Evolutionary conservation across 2,797 vertebrate genomes (phyloP).

Genomic region (Fringilla coelebs): DNA sequence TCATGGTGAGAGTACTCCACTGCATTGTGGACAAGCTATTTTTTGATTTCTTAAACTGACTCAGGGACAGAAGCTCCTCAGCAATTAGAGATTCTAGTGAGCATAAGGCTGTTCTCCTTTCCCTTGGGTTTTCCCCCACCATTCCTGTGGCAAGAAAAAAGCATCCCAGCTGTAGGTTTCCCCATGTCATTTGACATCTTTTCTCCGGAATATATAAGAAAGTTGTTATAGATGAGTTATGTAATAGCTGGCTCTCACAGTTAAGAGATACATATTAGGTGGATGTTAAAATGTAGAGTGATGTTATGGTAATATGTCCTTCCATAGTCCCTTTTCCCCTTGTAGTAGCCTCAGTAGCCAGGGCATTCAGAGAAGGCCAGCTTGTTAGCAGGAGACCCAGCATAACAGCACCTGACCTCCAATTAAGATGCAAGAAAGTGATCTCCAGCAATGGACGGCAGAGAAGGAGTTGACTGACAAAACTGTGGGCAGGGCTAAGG

Average conservation of each 20-base stretch:
- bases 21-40: neutral
- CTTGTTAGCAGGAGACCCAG: neutral
- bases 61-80: neutral
- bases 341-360: neutral
- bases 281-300: neutral
- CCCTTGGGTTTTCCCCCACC: neutral
- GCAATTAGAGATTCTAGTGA: neutral
- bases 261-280: neutral
- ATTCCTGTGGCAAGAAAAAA: neutral
- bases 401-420: neutral
- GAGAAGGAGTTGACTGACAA: neutral
- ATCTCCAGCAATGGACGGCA: neutral
- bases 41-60: neutral
- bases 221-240: neutral
- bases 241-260: neutral
- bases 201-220: neutral
- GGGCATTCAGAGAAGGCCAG: neutral
- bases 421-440: neutral
- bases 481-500: neutral
- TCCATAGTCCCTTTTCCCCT: neutral
- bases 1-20: neutral
- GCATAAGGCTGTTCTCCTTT: neutral
- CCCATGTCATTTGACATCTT: neutral
- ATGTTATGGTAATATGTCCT: neutral
- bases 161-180: neutral